Base-by-base conservation (phyloP, 2,888 invertebrate genomes). In the Drosophila borealis region DNA sequence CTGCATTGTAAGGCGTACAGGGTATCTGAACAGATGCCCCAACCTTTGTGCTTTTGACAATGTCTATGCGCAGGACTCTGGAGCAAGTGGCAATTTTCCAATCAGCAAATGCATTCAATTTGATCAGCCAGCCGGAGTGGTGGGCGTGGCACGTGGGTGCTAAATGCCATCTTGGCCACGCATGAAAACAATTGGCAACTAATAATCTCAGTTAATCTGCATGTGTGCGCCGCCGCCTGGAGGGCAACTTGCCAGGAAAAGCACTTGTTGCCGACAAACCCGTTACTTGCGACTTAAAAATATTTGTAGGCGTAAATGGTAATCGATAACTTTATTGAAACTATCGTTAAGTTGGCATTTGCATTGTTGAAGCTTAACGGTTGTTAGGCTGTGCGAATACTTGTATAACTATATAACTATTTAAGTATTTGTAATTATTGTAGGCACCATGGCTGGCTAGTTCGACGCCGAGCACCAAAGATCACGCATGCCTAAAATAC, bases 401-500 rank as follows among this genome's bases (percentile, higher is more conserved):
- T 19, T 0, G 3, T 1, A 3, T 10, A 19, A n/a, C n/a, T n/a
- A n/a, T n/a, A n/a, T n/a, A 9, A 17, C 2, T 13, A 44, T 4
- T 19, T 8, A n/a, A 13, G 14, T 33, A 50, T 34, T 48, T 8
- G 4, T 11, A 37, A 10, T 37, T 17, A 4, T 44, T 25, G 4
- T 11, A 70, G 59, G 21, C 9, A 14, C 25, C 21, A 89, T 89
- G 89, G 66, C 90, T 39, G 70, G 84, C 33, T 45, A 83, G 5
- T 90, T 90, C 34, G 90, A 90, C 46, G 77, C 99, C 99, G 0
- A 95, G 99, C 77, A 99, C 99, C 0, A 98, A 99, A 92, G 99
- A 99, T 89, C 99, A 99, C 93, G 97, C 97, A 63, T 99, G 99
- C 92, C 99, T 99, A 0, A 97, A 97, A 91, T 99, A 99, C 92